These are phyloP conservation scores for Corapipo altera DNA, from an alignment of 2,113 vertebrate species.

Conservation along the genomic window DNA sequence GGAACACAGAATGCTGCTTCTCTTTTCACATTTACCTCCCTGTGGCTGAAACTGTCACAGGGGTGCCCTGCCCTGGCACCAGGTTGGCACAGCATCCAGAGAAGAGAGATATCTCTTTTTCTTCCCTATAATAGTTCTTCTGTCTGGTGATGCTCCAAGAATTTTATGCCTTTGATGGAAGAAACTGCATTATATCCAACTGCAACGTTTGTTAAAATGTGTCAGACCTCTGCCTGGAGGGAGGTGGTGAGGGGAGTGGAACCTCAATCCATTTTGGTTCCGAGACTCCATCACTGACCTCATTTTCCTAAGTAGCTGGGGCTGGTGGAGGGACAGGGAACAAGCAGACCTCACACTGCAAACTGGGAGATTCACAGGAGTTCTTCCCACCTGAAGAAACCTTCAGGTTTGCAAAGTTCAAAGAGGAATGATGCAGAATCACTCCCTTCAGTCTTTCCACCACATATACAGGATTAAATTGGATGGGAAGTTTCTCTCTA, in stretches of 20 bases:
- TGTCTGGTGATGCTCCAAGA: background rate
- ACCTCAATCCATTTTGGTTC: background rate
- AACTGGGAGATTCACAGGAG: background rate
- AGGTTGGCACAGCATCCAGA: background rate
- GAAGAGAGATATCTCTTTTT: too few relatives aligned
- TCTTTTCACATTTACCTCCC: background rate
- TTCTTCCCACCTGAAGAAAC: background rate
- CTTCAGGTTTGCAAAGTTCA: background rate
- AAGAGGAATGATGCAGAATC: background rate
- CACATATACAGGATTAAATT: background rate
- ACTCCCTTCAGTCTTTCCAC: background rate
- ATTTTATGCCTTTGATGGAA: background rate
- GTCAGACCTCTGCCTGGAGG: background rate
- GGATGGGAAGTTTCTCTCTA: background rate
- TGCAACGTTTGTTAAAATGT: background rate
- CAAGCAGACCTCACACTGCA: background rate
- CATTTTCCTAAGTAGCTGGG: background rate
- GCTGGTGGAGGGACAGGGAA: background rate
- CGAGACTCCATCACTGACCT: background rate
- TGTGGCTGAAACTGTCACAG: background rate
- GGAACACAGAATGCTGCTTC: accelerated
- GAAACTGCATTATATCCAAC: background rate
- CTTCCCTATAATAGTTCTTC: accelerated
- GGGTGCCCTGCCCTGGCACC: background rate
- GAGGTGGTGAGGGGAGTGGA: background rate